A percentile compares a stretch with the other conserved stretches of the same genome.
These are phyloP conservation scores for Scolanthus callimorphus DNA, from an alignment of 92 coral and sea anemone species.

Conservation along the genomic window DNA sequence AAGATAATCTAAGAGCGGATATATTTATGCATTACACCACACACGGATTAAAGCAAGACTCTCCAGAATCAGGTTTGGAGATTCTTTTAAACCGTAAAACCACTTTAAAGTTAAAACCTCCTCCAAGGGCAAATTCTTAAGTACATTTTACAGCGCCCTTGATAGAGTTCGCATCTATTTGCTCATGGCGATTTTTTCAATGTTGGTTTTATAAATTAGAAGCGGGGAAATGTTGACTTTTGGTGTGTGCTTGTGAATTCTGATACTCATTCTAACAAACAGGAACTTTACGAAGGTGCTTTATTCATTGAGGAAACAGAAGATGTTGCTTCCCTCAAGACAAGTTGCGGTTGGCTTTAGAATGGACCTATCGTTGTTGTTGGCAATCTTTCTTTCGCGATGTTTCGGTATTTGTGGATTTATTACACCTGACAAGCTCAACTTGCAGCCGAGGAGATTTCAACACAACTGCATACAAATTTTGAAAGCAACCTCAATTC, in stretches of 20 bases:
- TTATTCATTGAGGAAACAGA: no score
- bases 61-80: no score
- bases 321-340: neutral
- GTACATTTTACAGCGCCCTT: neutral
- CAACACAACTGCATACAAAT: neutral
- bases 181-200: neutral
- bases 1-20: no score
- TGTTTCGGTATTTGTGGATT: neutral
- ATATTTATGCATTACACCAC: no score
- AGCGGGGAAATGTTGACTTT: neutral
- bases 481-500: slow-evolving; percentile 1
- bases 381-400: neutral
- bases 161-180: neutral
- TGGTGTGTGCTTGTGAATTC: neutral
- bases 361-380: neutral
- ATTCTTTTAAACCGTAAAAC: no score
- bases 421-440: neutral
- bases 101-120: no score
- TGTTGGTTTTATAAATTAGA: neutral
- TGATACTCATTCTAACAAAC: neutral
- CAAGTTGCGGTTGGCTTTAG: neutral
- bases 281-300: no score
- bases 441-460: neutral
- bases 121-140: neutral
- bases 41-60: no score